Evolutionary conservation across 2,888 invertebrate species (phyloP), one percentile per base, ranked within the genome.

Genomic region (Lepidocyrtoides sp.): DNA sequence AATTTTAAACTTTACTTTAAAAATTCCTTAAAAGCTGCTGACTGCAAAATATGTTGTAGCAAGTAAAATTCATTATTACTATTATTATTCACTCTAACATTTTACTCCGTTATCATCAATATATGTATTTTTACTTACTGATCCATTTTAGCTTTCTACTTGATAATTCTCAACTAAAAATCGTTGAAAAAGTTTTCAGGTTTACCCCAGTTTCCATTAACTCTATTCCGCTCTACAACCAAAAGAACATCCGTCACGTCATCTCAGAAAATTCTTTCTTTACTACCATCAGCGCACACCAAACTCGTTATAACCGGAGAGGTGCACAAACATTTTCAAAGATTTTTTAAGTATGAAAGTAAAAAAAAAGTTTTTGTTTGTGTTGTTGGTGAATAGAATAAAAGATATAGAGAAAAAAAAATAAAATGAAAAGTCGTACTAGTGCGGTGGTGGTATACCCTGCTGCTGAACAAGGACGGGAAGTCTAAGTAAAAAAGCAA

Each of bases 401-500:
- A n/a, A n/a, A n/a, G n/a, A n/a, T n/a, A n/a, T n/a, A n/a, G 54
- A 79, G 8, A 79, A 32, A 29, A 32, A 51, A 32, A 29, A n/a
- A 36, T 60, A 3, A 60, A 60, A 82, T 82, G 44, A 72, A n/a
- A n/a, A n/a, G n/a, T n/a, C n/a, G n/a, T n/a, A n/a, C n/a, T n/a
- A n/a, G n/a, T n/a, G 72, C 54, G 10, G 54, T 29, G 29, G 79
- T 79, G 26, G 66, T 36, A n/a, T 69, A n/a, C n/a, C n/a, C n/a
- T 7, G 23, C 48, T 20, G 44, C 26, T 63, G 20, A 63, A 51
- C 51, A 20, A 72, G 26, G 79, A 29, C 26, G 51, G 29, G 54
- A 86, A 86, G 72, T 69, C 14, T 41, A 72, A 69, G 57, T 54
- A 75, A 41, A 23, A 83, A 66, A 29, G 69, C 77, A 66, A 72